Evolutionary conservation across 2,113 vertebrate species (phyloP).

Genomic region (Condylura cristata): DNA sequence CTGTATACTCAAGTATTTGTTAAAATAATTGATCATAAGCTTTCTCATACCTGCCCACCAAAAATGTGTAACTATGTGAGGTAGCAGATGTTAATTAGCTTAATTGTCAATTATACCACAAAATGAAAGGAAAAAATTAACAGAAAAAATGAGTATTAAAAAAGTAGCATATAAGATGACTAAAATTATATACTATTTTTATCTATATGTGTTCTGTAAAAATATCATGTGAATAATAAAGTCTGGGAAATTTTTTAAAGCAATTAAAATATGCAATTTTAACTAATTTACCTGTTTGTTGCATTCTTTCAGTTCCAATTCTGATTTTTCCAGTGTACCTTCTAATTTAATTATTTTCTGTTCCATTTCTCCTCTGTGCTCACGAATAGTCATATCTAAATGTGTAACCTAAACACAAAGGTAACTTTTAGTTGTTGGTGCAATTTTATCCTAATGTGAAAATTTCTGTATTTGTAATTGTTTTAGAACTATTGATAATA

Average conservation of each 20-base stretch:
- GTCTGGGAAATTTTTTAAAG: neutral
- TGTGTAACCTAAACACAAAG: slow-evolving; percentile 90
- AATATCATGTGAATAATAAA: neutral
- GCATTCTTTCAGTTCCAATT: slow-evolving; percentile 88
- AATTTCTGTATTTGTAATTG: neutral
- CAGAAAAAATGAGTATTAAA: neutral
- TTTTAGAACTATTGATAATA: slow-evolving; percentile 9
- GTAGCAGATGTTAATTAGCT: neutral
- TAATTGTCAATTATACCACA: neutral
- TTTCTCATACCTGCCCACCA: neutral
- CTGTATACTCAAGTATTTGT: neutral
- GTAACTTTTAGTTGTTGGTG: neutral
- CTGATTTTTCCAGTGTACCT: slow-evolving; percentile 88
- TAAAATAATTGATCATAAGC: neutral
- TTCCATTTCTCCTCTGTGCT: slow-evolving; percentile 94
- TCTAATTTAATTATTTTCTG: slow-evolving; percentile 92
- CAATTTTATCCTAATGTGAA: slow-evolving; percentile 9
- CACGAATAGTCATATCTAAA: slow-evolving; percentile 92
- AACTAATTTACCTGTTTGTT: slow-evolving; percentile 88
- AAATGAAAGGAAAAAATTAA: neutral
- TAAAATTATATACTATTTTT: slow-evolving; percentile 27
- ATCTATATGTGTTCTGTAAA: neutral
- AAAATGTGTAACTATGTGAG: neutral
- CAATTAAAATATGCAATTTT: slow-evolving; percentile 48
- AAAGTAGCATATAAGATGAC: slow-evolving; percentile 20